phyloP scores from a whole-genome alignment of 2,888 invertebrate genomes.

The Autographa pulchrina region DNA sequence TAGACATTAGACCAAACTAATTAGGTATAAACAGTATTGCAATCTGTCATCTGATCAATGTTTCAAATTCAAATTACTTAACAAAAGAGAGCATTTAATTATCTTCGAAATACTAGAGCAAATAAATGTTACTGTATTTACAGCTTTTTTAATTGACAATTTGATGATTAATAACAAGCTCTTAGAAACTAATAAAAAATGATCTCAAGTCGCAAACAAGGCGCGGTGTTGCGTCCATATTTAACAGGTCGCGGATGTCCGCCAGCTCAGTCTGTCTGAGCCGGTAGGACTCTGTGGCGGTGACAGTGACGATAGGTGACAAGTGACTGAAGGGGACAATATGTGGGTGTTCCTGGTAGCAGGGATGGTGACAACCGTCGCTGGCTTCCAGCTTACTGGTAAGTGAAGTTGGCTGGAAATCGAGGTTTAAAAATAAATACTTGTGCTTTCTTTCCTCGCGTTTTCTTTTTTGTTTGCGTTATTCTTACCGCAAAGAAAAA shows the following conservation, averaged over 20 bases:
- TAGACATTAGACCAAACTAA: too few species aligned
- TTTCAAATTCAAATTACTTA: too few species aligned
- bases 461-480: too few species aligned
- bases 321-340: constrained; percentile 20
- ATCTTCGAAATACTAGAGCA: too few species aligned
- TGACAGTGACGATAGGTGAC: background rate
- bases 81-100: too few species aligned
- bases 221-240: background rate
- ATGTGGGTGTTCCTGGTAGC: constrained; percentile 25
- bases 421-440: too few species aligned
- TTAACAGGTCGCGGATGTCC: background rate
- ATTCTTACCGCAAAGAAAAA: too few species aligned
- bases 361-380: constrained; percentile 16
- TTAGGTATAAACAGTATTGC: too few species aligned
- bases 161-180: background rate
- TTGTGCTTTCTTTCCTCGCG: too few species aligned
- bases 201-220: background rate
- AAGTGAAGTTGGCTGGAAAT: background rate
- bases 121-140: background rate
- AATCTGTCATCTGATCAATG: too few species aligned
- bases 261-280: constrained; percentile 1
- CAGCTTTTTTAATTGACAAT: background rate
- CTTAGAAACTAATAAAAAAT: background rate
- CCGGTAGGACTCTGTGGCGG: background rate
- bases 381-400: constrained; percentile 38